phyloP scores from a whole-genome alignment of 2,888 invertebrate species.

The Melipona bicolor region DNA sequence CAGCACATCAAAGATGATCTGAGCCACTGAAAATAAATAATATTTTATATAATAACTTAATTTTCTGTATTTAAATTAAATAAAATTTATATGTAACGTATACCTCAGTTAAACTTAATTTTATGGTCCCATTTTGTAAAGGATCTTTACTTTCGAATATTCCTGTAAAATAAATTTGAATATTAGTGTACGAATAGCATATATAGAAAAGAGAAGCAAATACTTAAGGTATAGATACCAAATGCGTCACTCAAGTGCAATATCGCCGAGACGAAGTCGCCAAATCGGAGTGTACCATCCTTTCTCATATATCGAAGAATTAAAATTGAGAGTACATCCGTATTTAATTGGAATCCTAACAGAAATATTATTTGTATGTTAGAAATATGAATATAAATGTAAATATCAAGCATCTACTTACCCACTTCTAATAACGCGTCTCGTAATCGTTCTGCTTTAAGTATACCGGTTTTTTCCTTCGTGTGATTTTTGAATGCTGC shows the following conservation, averaged over 20 bases:
- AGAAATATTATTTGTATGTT: conserved; percentile 42
- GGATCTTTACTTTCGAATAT: conserved; percentile 92
- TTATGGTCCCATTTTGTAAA: conserved; percentile 91
- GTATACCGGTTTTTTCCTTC: conserved; percentile 95
- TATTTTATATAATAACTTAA: conserved; percentile 15
- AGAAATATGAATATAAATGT: neutral
- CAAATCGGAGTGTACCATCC: conserved; percentile 95
- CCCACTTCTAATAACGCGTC: conserved; percentile 94
- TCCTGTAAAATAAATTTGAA: conserved; percentile 84
- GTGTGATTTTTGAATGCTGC: conserved; percentile 95
- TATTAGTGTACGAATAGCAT: conserved; percentile 4
- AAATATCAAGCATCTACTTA: conserved; percentile 76
- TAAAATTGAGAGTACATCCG: conserved; percentile 92
- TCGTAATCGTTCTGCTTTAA: conserved; percentile 93
- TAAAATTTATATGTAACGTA: conserved; percentile 65
- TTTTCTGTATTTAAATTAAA: neutral
- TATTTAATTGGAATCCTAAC: conserved; percentile 92
- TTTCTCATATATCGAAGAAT: conserved; percentile 95
- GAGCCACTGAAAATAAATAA: conserved; percentile 89
- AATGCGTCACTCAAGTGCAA: conserved; percentile 95
- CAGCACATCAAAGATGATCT: conserved; percentile 90
- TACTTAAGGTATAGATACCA: conserved; percentile 85
- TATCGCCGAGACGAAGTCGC: conserved; percentile 96
- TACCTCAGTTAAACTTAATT: conserved; percentile 93
- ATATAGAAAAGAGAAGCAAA: neutral